These are phyloP conservation scores for Cygnus olor DNA, from an alignment of 2,797 vertebrate species.

Conservation along the genomic window DNA sequence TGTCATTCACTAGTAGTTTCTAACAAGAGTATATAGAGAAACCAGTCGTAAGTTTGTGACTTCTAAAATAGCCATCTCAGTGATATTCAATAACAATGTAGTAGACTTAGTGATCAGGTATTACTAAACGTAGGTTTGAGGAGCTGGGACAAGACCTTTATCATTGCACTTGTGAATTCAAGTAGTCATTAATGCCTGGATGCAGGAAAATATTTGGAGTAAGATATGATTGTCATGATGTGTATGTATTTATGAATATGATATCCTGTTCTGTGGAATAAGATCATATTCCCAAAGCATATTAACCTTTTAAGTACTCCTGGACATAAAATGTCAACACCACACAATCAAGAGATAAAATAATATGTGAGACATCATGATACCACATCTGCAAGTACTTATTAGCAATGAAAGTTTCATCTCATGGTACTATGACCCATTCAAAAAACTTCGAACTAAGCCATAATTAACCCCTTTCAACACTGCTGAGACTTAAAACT, in stretches of 20 bases:
- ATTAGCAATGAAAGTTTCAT: not conserved
- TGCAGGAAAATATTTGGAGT: not conserved
- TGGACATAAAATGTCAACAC: not conserved
- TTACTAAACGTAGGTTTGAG: not conserved
- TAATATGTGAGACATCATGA: not conserved
- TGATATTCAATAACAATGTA: not conserved
- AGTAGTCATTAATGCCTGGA: not conserved
- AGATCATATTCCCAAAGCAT: not conserved
- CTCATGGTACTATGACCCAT: not conserved
- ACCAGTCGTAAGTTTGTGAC: not conserved
- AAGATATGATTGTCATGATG: not conserved
- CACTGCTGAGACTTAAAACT: not conserved
- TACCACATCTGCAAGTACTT: not conserved
- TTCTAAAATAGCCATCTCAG: not conserved
- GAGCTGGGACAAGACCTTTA: not conserved
- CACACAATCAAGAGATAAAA: not conserved
- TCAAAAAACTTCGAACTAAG: not conserved
- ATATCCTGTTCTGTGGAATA: not conserved
- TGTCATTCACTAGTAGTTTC: constrained; percentile 20
- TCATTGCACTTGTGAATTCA: not conserved
- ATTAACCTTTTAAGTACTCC: not conserved
- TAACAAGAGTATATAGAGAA: constrained; percentile 18
- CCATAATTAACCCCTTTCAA: not conserved
- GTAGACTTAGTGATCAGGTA: not conserved
- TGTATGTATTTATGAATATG: not conserved